These are phyloP conservation scores for Cololabis saira DNA, from an alignment of 2,113 vertebrate genomes.

Conservation along the genomic window DNA sequence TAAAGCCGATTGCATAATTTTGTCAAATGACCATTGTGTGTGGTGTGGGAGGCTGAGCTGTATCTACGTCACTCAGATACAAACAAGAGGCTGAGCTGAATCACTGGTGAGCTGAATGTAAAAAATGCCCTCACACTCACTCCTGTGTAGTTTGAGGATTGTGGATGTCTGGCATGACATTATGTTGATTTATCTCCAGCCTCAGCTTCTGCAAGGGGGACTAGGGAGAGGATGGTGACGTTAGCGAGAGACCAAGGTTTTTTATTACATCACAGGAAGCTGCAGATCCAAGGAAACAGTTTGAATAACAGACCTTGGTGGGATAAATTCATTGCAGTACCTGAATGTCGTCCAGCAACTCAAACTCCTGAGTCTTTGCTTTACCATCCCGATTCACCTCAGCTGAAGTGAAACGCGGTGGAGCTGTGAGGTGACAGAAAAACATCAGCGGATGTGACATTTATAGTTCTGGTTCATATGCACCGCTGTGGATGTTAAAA, in stretches of 20 bases:
- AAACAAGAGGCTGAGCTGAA: slow-evolving; percentile 12
- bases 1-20: too few species aligned
- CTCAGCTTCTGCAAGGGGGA: slow-evolving; percentile 83
- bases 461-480: neutral
- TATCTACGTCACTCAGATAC: neutral
- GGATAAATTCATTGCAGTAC: slow-evolving; percentile 61
- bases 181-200: slow-evolving; percentile 78
- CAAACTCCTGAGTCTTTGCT: slow-evolving; percentile 74
- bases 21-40: too few species aligned
- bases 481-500: neutral
- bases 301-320: slow-evolving; percentile 24
- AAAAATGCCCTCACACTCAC: slow-evolving; percentile 69
- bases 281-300: neutral
- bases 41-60: too few species aligned
- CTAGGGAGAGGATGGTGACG: neutral
- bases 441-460: neutral
- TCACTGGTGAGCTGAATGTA: neutral
- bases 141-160: slow-evolving; percentile 78
- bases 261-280: neutral
- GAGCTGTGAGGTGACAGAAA: slow-evolving; percentile 67
- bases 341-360: slow-evolving; percentile 88
- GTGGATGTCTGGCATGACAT: slow-evolving; percentile 81
- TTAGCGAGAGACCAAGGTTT: slow-evolving; percentile 10
- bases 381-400: slow-evolving; percentile 73
- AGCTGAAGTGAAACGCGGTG: slow-evolving; percentile 55